These are phyloP conservation scores for Drosophila varians DNA, from an alignment of 1,140 invertebrate genomes.

Conservation along the genomic window DNA sequence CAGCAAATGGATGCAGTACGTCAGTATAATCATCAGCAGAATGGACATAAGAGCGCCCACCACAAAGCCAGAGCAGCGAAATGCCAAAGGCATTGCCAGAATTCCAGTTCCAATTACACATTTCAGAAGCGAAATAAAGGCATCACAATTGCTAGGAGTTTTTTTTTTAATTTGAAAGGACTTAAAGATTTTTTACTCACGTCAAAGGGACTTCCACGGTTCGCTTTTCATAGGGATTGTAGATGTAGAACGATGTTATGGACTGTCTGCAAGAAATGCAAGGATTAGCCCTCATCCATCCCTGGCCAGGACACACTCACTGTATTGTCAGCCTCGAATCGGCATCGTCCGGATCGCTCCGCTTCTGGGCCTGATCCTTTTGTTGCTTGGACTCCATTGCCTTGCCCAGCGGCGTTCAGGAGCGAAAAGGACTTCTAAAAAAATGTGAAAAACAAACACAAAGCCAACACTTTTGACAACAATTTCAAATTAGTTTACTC, in stretches of 20 bases:
- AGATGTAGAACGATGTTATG: constrained; percentile 47
- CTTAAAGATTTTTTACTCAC: constrained; percentile 17
- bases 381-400: constrained; percentile 25
- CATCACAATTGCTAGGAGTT: constrained; percentile 50
- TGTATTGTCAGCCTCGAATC: constrained; percentile 1
- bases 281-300: background rate
- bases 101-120: constrained; percentile 67
- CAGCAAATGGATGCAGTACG: constrained; percentile 69
- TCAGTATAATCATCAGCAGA: constrained; percentile 60
- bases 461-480: constrained; percentile 59
- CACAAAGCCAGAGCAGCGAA: constrained; percentile 47
- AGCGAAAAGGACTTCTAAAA: background rate
- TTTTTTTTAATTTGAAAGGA: background rate
- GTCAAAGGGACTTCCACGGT: constrained; percentile 56
- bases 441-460: constrained; percentile 2
- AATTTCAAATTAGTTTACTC: constrained; percentile 55
- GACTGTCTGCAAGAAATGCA: constrained; percentile 26
- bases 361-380: background rate
- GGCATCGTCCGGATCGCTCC: background rate
- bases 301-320: constrained; percentile 29
- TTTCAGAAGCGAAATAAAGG: constrained; percentile 59
- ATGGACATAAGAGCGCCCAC: constrained; percentile 33
- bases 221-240: constrained; percentile 63
- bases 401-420: background rate
- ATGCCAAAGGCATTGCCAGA: constrained; percentile 61